Evolutionary conservation across 2,113 vertebrate species (phyloP).

Genomic region (Elephas maximus): DNA sequence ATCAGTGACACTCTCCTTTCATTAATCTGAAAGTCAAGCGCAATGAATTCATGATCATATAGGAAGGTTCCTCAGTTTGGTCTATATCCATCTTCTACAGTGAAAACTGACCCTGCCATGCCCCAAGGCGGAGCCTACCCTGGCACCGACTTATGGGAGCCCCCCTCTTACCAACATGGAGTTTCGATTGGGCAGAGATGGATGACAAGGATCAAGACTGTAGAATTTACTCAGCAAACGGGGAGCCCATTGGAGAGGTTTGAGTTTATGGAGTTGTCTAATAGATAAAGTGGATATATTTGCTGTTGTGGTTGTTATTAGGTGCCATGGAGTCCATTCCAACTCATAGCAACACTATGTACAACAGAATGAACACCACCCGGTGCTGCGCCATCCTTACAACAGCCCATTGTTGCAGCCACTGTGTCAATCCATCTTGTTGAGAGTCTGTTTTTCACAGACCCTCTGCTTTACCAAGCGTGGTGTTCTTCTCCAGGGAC

Average conservation of each 20-base stretch:
- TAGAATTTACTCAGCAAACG: neutral
- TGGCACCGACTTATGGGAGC: neutral
- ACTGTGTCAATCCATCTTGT: too few species aligned
- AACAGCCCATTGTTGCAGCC: too few species aligned
- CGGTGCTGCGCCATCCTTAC: too few species aligned
- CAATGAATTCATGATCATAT: neutral
- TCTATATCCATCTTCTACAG: neutral
- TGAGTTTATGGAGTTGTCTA: neutral
- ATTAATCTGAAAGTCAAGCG: conserved; percentile 58
- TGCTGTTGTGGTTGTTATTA: neutral
- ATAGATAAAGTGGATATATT: neutral
- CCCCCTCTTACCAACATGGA: neutral
- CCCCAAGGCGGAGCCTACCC: neutral
- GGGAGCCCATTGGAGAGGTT: neutral
- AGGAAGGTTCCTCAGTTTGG: neutral
- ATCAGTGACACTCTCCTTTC: conserved; percentile 1
- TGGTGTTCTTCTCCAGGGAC: too few species aligned
- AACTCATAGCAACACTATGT: too few species aligned
- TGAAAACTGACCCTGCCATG: neutral
- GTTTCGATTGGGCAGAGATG: neutral
- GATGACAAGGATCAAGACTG: neutral
- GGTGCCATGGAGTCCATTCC: too few species aligned
- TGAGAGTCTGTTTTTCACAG: too few species aligned
- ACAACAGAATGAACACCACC: too few species aligned
- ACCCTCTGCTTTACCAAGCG: too few species aligned